A percentile compares a stretch with the other conserved stretches of the same genome.
Conservation (phyloP, 2,113 vertebrate species). For the Vombatus ursinus region DNA sequence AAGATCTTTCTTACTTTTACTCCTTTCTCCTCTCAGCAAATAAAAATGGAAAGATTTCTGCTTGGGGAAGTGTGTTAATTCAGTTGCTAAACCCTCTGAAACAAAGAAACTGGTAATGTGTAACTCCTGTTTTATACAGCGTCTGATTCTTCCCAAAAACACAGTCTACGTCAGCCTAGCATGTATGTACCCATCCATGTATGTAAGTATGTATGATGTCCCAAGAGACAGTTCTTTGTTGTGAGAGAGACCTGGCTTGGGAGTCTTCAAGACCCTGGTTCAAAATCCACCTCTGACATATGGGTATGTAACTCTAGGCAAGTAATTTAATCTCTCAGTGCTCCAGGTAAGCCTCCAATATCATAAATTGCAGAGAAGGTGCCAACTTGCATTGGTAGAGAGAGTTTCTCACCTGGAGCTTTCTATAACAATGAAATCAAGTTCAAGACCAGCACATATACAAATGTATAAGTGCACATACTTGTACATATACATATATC, state of each 20-base stretch:
- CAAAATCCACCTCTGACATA: neutral
- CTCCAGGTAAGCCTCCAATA: too few species aligned
- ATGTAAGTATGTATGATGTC: too few species aligned
- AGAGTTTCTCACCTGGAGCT: too few species aligned
- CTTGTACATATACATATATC: too few species aligned
- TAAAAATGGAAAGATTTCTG: neutral
- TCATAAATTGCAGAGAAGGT: too few species aligned
- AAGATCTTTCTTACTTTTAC: neutral
- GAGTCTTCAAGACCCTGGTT: too few species aligned
- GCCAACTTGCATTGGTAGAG: too few species aligned
- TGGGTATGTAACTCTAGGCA: neutral
- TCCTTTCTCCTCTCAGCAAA: neutral
- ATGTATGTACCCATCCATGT: too few species aligned
- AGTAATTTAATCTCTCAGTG: neutral
- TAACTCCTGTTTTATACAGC: neutral
- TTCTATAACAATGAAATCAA: too few species aligned
- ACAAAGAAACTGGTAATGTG: neutral
- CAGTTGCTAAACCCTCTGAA: neutral
- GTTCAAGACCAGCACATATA: too few species aligned
- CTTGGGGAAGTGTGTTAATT: neutral
- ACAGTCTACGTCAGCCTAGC: neutral
- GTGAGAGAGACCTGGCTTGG: neutral
- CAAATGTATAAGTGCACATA: too few species aligned
- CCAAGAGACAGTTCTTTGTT: neutral
- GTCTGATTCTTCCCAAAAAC: neutral